A percentile compares a stretch with the other conserved stretches of the same genome.
Evolutionary conservation across 2,797 vertebrate species (phyloP).

Genomic region (Coracias cyanogaster): DNA sequence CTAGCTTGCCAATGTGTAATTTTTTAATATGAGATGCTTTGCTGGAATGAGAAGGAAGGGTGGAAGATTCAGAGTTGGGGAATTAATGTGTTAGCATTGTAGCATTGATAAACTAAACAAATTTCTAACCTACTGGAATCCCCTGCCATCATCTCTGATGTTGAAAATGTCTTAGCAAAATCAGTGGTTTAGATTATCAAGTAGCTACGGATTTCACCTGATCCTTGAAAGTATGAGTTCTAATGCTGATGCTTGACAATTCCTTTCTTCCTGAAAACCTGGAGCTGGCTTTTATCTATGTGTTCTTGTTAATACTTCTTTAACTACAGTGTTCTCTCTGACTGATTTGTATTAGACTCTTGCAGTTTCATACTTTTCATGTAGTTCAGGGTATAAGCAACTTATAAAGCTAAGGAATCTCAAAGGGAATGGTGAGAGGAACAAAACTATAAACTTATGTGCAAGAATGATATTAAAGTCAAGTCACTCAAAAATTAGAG

Average conservation of each 20-base stretch:
- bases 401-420: background rate
- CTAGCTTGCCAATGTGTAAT: background rate
- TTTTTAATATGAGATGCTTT: conserved; percentile 17
- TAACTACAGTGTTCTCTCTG: background rate
- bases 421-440: background rate
- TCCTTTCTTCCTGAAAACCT: background rate
- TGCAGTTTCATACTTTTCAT: background rate
- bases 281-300: background rate
- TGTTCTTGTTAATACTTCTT: background rate
- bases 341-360: background rate
- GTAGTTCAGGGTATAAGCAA: background rate
- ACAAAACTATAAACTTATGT: background rate
- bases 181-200: background rate
- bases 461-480: background rate
- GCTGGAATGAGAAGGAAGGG: background rate
- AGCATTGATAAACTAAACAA: background rate
- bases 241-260: background rate
- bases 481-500: background rate
- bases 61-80: background rate
- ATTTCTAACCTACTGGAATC: background rate
- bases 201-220: background rate
- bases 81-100: background rate
- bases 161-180: background rate
- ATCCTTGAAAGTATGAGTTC: background rate
- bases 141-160: background rate